Evolutionary conservation across 2,797 vertebrate species (phyloP).

Genomic region (Dermochelys coriacea): DNA sequence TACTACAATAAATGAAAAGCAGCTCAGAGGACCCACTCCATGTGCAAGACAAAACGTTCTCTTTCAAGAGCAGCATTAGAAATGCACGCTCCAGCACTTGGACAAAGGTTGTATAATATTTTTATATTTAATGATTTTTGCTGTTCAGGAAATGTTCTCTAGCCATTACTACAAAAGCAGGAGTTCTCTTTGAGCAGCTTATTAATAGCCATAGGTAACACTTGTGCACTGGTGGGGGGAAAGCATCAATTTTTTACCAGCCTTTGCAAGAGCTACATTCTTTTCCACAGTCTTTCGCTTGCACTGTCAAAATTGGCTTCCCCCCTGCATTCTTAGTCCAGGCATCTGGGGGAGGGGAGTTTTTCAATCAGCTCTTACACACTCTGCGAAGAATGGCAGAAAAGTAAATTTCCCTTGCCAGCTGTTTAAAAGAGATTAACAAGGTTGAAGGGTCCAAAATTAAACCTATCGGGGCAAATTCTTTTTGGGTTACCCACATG

Average conservation of each 20-base stretch:
- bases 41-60: neutral
- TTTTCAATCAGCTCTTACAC: fast-evolving
- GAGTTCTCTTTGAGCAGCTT: constrained; percentile 38
- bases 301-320: neutral
- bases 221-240: neutral
- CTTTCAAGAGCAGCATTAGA: fast-evolving
- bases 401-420: fast-evolving
- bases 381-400: fast-evolving
- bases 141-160: neutral
- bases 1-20: neutral
- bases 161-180: constrained; percentile 46
- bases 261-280: neutral
- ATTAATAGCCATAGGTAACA: constrained; percentile 64
- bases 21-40: fast-evolving
- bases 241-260: neutral
- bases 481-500: neutral
- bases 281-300: neutral
- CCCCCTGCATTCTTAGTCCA: neutral
- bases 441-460: neutral
- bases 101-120: neutral
- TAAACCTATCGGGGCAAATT: fast-evolving
- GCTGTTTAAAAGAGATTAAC: neutral
- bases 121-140: neutral
- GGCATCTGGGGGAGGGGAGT: neutral
- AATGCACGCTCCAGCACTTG: neutral